Conservation (phyloP, 2,888 invertebrate genomes). For the Uloborus plumipes region DNA sequence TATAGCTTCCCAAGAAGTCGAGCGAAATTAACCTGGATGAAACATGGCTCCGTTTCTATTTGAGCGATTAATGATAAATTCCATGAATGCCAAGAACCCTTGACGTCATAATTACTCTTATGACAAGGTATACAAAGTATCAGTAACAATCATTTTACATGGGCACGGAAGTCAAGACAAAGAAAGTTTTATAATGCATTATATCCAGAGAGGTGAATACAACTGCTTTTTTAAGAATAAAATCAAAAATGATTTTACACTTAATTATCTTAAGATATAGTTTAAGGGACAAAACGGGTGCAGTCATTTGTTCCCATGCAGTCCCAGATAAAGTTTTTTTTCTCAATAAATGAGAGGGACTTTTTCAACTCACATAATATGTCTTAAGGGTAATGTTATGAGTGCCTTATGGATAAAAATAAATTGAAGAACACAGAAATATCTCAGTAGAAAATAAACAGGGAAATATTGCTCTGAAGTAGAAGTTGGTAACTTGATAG, state of each 20-base stretch:
- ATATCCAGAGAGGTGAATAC: constrained; percentile 23
- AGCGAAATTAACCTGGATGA: too few species aligned
- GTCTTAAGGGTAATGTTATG: constrained; percentile 19
- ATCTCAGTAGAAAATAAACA: constrained; percentile 23
- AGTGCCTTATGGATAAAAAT: constrained; percentile 9
- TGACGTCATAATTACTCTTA: constrained; percentile 33
- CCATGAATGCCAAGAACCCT: constrained; percentile 26
- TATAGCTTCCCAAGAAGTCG: too few species aligned
- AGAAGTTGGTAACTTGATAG: not conserved
- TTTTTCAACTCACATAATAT: constrained; percentile 15
- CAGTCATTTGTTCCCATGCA: constrained; percentile 38
- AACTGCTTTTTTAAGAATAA: constrained; percentile 7
- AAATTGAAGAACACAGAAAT: constrained; percentile 20
- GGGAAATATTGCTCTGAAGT: constrained; percentile 6
- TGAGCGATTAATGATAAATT: constrained; percentile 41
- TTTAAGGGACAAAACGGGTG: constrained; percentile 34
- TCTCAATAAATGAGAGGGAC: constrained; percentile 16
- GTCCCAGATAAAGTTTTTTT: constrained; percentile 29
- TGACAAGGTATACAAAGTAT: too few species aligned
- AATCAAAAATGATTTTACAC: constrained; percentile 32
- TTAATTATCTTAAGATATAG: constrained; percentile 47
- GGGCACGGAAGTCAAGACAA: too few species aligned
- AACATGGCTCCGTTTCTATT: not conserved
- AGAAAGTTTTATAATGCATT: constrained; percentile 21
- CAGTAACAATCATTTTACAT: too few species aligned